Conservation (phyloP, 30 jellyfish, hydroid and myxozoan genomes). For the Hydractinia echinata region DNA sequence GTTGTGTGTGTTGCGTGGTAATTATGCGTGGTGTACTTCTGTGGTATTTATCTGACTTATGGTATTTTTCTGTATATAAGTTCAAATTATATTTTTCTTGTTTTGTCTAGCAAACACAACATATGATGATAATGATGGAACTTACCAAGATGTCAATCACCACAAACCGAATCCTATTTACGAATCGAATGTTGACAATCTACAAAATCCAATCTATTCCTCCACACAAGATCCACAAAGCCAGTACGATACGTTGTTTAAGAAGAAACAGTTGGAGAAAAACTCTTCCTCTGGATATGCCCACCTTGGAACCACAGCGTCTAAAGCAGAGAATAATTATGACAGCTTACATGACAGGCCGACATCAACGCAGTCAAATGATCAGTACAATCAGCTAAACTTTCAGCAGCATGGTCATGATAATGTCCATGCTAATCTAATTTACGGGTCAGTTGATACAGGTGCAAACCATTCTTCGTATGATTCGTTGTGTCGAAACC, state of each 20-base stretch:
- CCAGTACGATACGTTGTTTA: not conserved
- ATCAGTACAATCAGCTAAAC: not conserved
- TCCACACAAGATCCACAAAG: not conserved
- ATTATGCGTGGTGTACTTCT: too few relatives aligned
- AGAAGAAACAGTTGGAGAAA: not conserved
- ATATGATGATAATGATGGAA: not conserved
- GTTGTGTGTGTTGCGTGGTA: too few relatives aligned
- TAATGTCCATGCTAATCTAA: not conserved
- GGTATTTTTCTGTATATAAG: too few relatives aligned
- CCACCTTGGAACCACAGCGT: not conserved
- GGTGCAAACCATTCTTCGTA: not conserved
- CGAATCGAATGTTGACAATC: not conserved
- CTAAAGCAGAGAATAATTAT: not conserved
- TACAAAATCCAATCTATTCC: not conserved
- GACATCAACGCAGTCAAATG: not conserved
- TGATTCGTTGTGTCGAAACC: not conserved
- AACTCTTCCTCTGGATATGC: not conserved
- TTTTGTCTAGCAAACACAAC: not conserved
- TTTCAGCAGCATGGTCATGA: not conserved
- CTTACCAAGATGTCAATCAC: not conserved
- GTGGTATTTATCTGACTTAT: too few relatives aligned
- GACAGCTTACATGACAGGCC: not conserved
- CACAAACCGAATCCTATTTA: slow-evolving; percentile 5
- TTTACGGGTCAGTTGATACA: not conserved
- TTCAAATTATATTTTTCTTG: not conserved